Conservation (phyloP, 1,140 invertebrate species). For the Rhizoglyphus robini region DNA sequence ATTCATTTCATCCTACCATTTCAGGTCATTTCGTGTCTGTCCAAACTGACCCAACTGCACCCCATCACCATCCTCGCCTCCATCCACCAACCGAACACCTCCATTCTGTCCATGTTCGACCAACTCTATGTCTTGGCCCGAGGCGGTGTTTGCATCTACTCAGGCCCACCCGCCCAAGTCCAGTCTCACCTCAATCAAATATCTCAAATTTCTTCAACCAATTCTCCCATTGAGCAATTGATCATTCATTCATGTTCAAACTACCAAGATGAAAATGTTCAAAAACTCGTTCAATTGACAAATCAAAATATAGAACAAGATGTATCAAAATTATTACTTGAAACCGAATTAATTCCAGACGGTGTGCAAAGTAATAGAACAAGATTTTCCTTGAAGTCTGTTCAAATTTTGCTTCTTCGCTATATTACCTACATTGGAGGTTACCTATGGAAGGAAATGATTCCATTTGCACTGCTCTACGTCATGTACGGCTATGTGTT, state of each 20-base stretch:
- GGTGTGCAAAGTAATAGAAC: neutral
- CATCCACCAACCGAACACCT: no score
- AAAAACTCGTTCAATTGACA: neutral
- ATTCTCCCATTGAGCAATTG: neutral
- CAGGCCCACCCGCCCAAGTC: no score
- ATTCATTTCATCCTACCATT: slow-evolving; percentile 15
- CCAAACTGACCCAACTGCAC: no score
- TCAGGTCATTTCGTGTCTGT: no score
- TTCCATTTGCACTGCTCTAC: neutral
- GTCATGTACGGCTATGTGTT: neutral
- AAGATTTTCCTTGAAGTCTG: neutral
- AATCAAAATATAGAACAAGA: neutral
- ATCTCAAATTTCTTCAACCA: neutral
- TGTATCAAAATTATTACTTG: neutral
- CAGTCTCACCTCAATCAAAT: neutral
- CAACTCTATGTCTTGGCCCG: neutral
- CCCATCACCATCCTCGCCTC: no score
- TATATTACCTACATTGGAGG: neutral
- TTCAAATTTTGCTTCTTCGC: neutral
- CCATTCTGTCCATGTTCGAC: neutral
- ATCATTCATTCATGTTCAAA: slow-evolving; percentile 1
- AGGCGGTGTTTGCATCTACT: no score
- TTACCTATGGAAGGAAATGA: neutral
- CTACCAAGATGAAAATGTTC: neutral
- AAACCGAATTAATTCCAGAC: neutral